Base-by-base conservation (phyloP, 2,113 vertebrate genomes). In the Rhombomys opimus region DNA sequence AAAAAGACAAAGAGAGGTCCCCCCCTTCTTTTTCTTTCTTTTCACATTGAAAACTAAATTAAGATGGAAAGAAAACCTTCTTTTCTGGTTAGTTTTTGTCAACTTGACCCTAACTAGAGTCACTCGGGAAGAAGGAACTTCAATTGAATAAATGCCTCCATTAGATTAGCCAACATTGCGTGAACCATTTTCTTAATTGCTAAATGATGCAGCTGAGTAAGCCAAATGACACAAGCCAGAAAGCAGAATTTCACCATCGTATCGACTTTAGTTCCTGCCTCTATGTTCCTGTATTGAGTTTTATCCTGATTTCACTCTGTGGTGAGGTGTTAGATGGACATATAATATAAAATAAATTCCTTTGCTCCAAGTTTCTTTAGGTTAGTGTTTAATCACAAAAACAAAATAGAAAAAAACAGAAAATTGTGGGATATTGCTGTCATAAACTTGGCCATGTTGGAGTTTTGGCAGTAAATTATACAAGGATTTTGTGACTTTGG, bases 21-120 rank as follows among this genome's bases (percentile, higher is more conserved):
- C 41, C 41, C 52, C 46, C 46, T 46, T 46, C 38, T 30, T 46
- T 17, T 50, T 30, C 77, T 57, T 52, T 86, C n/a, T 67, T 75
- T 87, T 92, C 61, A 68, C 72, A 77, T 13, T 73, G 7, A 46
- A 86, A 97, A 89, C 67, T 89, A 93, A 91, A 72, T 88, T 77
- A 61, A n/a, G 8, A 84, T 30, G 0, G 70, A 63, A 67, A 35
- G 8, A 59, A 82, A 38, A 1, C 2, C 22, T 59, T 59, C 32
- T 82, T 12, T 57, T 5, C 12, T 61, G 1, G 35, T 82, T 82
- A 61, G 20, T 73, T 38, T 73, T 73, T 73, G 72, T 73, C 72
- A 38, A 38, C 70, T 11, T 41, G 72, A 38, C 8, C 7, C 72
- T 38, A 73, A 38, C n/a, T 73, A 8, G 70, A 23, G n/a, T 38